Base-by-base conservation (phyloP, 2,888 invertebrate species). In the Callyntrura sp. region DNA sequence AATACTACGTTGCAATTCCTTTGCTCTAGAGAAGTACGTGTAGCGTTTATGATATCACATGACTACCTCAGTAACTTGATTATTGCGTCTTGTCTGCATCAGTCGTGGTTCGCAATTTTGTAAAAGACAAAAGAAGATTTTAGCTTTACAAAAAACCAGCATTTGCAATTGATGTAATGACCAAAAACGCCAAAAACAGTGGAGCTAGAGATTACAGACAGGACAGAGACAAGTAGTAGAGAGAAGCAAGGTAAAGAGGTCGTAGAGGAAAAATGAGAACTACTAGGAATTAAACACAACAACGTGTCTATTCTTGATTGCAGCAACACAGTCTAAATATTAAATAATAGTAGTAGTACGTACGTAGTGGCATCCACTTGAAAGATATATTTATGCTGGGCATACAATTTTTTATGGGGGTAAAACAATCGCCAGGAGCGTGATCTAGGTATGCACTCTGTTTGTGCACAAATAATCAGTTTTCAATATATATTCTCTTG, bases 271-370 rank as follows among this genome's bases (percentile, higher is more conserved):
- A 57, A 79, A 17, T 55, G 78, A 17, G 78, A 79, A 79, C 78
- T 79, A 55, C 78, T 35, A 79, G 78, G 78, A 79, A 79, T 55
- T 79, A 55, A 57, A 55, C 11, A 48, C 43, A 70, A 73, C 45
- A 48, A 48, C 73, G 48, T 73, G 73, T 73, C 48, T 73, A 23
- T 4, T 35, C 23, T 1, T 6, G 14, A 3, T 68, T 8, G 48
- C 23, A 48, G 3, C 8, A 73, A 23, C 60, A 17, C 60, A 17
- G 4, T 68, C 11, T 3, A 68, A 68, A 68, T 68, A 68, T 28
- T 43, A 73, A 23, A 73, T 20, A 20, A 68, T 17, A 68, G 1
- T 65, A n/a, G 60, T 43, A 43, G n/a, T n/a, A n/a, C n/a, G n/a
- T n/a, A n/a, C n/a, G n/a, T n/a, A n/a, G n/a, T n/a, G n/a, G n/a